phyloP scores from a whole-genome alignment of 2,888 invertebrate genomes.

The Callinectes sapidus region DNA sequence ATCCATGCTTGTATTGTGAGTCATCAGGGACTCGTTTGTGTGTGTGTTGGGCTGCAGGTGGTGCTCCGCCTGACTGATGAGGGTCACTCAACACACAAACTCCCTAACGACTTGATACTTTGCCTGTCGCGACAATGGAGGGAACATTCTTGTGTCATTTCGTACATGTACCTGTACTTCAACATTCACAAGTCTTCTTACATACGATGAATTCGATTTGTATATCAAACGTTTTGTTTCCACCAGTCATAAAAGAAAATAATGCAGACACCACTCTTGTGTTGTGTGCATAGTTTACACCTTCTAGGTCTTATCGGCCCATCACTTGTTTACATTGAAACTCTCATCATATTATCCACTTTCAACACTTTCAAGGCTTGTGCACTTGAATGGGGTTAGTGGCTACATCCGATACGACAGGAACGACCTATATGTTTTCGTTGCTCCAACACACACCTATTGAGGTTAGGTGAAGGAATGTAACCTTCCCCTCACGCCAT shows the following conservation, averaged over 20 bases:
- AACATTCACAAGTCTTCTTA: not conserved
- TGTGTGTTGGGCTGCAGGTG: not conserved
- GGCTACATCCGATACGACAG: not conserved
- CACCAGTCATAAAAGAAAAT: too few species aligned
- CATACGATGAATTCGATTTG: not conserved
- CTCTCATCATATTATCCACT: not conserved
- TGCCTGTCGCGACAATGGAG: not conserved
- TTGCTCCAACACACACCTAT: too few species aligned
- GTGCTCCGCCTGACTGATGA: not conserved
- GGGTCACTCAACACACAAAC: not conserved
- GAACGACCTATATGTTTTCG: not conserved
- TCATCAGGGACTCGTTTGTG: not conserved
- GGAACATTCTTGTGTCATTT: not conserved
- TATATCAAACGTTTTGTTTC: too few species aligned
- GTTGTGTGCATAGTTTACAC: not conserved
- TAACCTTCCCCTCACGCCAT: not conserved
- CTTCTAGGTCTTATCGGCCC: not conserved
- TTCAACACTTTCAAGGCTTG: not conserved
- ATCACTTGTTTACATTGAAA: not conserved
- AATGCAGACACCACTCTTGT: not conserved
- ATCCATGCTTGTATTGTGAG: not conserved
- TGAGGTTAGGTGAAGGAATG: not conserved
- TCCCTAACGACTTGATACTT: not conserved
- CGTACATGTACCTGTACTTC: not conserved
- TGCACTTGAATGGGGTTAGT: not conserved